Conservation (phyloP, 2,113 vertebrate genomes). For the Gracilinanus agilis region DNA sequence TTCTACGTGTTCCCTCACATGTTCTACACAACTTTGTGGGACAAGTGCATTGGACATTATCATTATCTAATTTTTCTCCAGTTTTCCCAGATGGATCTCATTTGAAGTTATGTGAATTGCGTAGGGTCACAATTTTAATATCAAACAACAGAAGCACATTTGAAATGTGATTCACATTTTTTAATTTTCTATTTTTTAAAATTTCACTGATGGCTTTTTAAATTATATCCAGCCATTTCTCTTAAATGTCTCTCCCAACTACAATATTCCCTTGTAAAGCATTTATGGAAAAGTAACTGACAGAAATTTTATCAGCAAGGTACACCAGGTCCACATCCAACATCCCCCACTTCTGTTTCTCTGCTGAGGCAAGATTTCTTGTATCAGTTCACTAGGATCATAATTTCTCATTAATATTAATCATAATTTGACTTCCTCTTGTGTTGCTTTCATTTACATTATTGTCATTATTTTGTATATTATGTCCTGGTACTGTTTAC, state of each 20-base stretch:
- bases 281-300: background rate
- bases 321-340: background rate
- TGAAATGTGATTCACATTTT: background rate
- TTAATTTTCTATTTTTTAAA: background rate
- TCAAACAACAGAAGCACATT: slow-evolving; percentile 7
- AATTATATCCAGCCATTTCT: background rate
- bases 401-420: background rate
- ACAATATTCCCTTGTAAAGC: background rate
- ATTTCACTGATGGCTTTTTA: background rate
- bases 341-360: background rate
- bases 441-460: background rate
- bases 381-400: background rate
- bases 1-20: too few species aligned
- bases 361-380: background rate
- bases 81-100: too few species aligned
- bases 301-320: background rate
- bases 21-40: too few species aligned
- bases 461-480: background rate
- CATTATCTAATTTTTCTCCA: too few species aligned
- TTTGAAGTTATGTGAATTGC: background rate
- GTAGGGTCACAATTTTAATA: background rate
- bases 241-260: background rate
- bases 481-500: background rate
- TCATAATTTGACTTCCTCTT: background rate
- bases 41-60: too few species aligned